Conservation (phyloP, 2,113 vertebrate species). For the Tyto alba region DNA sequence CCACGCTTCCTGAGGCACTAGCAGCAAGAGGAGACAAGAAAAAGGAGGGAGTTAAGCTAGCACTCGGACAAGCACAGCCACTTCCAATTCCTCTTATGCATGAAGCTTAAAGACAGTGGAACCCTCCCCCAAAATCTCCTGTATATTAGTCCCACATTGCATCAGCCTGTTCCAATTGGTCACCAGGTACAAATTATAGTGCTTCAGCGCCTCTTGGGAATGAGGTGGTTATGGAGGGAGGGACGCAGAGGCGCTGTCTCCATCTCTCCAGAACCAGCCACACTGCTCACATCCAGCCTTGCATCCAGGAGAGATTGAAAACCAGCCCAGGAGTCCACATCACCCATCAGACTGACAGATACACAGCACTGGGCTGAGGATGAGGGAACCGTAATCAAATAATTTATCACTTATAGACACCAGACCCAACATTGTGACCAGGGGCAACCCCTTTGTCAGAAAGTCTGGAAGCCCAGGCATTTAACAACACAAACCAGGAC, state of each 20-base stretch:
- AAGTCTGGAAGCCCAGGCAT: neutral
- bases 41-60: neutral
- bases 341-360: neutral
- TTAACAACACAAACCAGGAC: neutral
- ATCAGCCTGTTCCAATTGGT: constrained; percentile 36
- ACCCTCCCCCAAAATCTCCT: neutral
- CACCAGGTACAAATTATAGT: neutral
- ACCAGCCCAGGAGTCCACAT: accelerated
- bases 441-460: neutral
- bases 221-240: neutral
- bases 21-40: neutral
- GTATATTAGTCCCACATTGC: neutral
- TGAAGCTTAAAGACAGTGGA: neutral
- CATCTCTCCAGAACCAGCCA: neutral
- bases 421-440: neutral
- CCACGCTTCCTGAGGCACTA: constrained; percentile 21
- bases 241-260: neutral
- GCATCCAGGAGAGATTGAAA: neutral
- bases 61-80: neutral
- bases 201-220: neutral
- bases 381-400: neutral
- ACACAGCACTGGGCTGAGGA: neutral
- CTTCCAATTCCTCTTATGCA: neutral
- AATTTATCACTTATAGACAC: neutral
- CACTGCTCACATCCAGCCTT: neutral